Evolutionary conservation across 1,140 invertebrate species (phyloP).

Genomic region (Cydia strobilella): DNA sequence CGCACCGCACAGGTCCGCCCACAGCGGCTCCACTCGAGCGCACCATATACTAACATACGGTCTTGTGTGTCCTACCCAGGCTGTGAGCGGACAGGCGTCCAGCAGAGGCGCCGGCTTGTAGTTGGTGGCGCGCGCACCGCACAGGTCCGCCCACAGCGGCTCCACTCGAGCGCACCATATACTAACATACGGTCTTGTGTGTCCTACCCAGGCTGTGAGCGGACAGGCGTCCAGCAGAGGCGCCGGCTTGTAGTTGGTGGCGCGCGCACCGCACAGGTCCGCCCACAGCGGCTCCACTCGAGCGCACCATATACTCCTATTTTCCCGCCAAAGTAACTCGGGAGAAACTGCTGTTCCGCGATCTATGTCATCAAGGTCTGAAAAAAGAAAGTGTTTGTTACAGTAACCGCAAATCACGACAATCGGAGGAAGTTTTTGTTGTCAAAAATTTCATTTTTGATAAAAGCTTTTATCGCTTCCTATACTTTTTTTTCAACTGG

Average conservation of each 20-base stretch:
- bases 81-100: slow-evolving; percentile 93
- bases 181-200: too few species aligned
- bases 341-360: slow-evolving; percentile 73
- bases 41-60: slow-evolving; percentile 92
- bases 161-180: slow-evolving; percentile 94
- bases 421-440: too few species aligned
- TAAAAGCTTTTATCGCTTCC: too few species aligned
- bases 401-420: too few species aligned
- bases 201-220: slow-evolving; percentile 79
- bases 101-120: slow-evolving; percentile 91
- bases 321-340: slow-evolving; percentile 90
- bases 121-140: slow-evolving; percentile 86
- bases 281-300: slow-evolving; percentile 95
- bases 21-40: slow-evolving; percentile 92
- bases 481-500: too few species aligned
- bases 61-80: slow-evolving; percentile 40
- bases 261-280: slow-evolving; percentile 92
- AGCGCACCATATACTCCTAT: slow-evolving; percentile 93
- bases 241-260: slow-evolving; percentile 86
- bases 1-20: slow-evolving; percentile 94
- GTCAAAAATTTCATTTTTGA: too few species aligned
- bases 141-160: slow-evolving; percentile 96
- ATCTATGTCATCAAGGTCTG: slow-evolving; percentile 69
- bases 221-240: slow-evolving; percentile 96
- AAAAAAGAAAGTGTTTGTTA: not conserved